Conservation (phyloP, 1,140 invertebrate genomes). For the Medauroidea extradentata region DNA sequence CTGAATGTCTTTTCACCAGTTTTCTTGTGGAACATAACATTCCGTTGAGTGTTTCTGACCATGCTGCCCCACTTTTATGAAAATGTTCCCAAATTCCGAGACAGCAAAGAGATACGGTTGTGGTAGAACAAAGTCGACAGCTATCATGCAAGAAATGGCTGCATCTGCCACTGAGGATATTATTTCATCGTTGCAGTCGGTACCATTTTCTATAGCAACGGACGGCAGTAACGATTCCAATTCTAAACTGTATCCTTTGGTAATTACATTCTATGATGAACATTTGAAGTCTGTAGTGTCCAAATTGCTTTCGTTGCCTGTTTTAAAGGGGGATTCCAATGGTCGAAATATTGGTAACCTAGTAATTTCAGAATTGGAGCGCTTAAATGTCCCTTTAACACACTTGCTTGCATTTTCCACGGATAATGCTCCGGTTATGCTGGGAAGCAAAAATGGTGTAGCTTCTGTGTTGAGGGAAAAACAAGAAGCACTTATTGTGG, state of each 20-base stretch:
- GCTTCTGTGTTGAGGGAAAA: background rate
- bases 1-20: background rate
- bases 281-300: no score
- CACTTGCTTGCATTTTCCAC: background rate
- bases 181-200: background rate
- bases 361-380: background rate
- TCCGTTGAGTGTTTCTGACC: background rate
- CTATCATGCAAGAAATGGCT: background rate
- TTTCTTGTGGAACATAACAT: background rate
- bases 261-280: background rate
- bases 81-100: background rate
- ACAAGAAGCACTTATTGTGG: background rate
- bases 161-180: background rate
- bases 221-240: background rate
- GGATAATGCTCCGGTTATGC: conserved; percentile 1
- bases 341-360: conserved; percentile 1
- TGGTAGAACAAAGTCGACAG: background rate
- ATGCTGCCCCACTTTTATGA: background rate
- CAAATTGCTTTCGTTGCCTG: no score
- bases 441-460: background rate
- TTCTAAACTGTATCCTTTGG: background rate
- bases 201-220: background rate
- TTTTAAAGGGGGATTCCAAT: background rate
- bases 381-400: background rate
- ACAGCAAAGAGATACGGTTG: background rate